Evolutionary conservation across 2,113 vertebrate species (phyloP).

Genomic region (Etheostoma cragini): DNA sequence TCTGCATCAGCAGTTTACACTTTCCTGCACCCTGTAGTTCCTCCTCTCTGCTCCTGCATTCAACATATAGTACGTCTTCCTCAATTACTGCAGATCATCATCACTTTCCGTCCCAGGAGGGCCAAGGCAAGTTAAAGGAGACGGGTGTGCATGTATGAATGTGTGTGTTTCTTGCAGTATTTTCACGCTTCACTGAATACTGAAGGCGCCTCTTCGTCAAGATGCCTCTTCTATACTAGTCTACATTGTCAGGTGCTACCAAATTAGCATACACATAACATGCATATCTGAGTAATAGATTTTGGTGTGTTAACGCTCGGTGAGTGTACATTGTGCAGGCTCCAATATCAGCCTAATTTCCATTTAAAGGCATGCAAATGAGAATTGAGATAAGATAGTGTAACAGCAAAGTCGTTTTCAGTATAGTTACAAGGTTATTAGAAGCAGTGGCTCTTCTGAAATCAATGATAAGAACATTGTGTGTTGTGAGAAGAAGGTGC

Average conservation of each 20-base stretch:
- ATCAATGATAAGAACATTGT: conserved; percentile 21
- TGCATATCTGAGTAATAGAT: conserved; percentile 50
- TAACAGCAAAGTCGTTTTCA: conserved; percentile 28
- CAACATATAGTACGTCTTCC: conserved; percentile 48
- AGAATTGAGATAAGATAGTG: conserved; percentile 22
- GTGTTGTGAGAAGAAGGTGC: background rate
- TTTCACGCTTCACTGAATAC: conserved; percentile 35
- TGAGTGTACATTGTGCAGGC: background rate
- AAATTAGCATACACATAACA: conserved; percentile 64
- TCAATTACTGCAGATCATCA: conserved; percentile 77
- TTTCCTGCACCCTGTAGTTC: conserved; percentile 32
- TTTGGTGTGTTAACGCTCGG: conserved; percentile 25
- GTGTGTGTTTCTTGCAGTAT: conserved; percentile 11
- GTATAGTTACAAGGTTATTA: conserved; percentile 49
- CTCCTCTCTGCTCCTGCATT: conserved; percentile 47
- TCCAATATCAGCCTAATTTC: conserved; percentile 43
- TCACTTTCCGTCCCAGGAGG: conserved; percentile 58
- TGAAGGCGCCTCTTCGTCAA: conserved; percentile 29
- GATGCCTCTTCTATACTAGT: conserved; percentile 20
- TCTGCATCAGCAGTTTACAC: conserved; percentile 66
- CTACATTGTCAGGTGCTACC: conserved; percentile 15
- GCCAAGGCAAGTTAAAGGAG: conserved; percentile 60
- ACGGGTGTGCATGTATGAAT: conserved; percentile 11
- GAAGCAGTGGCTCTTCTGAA: conserved; percentile 9
- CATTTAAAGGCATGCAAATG: conserved; percentile 54